Evolutionary conservation across 2,113 vertebrate genomes (phyloP).

Genomic region (Semicossyphus pulcher): DNA sequence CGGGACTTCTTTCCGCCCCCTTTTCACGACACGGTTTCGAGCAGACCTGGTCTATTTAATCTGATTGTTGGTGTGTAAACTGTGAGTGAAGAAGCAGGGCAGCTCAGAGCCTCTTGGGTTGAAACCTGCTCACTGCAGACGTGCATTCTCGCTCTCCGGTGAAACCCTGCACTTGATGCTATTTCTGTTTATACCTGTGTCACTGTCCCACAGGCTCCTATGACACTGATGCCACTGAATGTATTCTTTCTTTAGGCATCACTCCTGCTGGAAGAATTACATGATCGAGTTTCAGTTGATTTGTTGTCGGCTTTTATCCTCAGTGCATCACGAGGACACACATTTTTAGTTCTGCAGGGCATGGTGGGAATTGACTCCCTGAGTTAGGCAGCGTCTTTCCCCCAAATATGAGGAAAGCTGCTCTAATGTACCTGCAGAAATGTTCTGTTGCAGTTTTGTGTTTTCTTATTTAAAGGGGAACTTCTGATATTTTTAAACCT

Average conservation of each 20-base stretch:
- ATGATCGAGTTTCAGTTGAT: neutral
- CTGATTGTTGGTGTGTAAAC: slow-evolving; percentile 31
- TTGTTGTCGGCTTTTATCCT: neutral
- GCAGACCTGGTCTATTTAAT: slow-evolving; percentile 18
- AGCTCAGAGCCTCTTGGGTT: slow-evolving; percentile 28
- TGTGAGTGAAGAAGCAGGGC: slow-evolving; percentile 34
- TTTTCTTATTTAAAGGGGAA: too few relatives aligned
- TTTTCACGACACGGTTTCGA: slow-evolving; percentile 2
- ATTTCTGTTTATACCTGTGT: slow-evolving; percentile 51
- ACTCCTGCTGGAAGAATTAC: neutral
- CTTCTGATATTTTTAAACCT: too few relatives aligned
- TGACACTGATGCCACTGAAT: slow-evolving; percentile 1
- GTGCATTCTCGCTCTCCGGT: slow-evolving; percentile 23
- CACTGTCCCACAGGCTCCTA: slow-evolving; percentile 7
- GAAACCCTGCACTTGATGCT: slow-evolving; percentile 44
- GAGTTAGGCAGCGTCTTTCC: neutral
- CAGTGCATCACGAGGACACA: neutral
- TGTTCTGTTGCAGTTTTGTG: neutral
- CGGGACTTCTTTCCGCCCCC: neutral
- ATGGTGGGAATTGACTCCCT: neutral
- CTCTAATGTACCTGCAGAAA: neutral
- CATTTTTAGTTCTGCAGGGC: neutral
- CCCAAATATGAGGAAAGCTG: neutral
- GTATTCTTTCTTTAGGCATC: neutral
- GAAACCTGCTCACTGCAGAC: slow-evolving; percentile 19